A percentile compares a stretch with the other conserved stretches of the same genome.
Conservation (phyloP, 2,888 invertebrate genomes). For the Orthosia gothica region DNA sequence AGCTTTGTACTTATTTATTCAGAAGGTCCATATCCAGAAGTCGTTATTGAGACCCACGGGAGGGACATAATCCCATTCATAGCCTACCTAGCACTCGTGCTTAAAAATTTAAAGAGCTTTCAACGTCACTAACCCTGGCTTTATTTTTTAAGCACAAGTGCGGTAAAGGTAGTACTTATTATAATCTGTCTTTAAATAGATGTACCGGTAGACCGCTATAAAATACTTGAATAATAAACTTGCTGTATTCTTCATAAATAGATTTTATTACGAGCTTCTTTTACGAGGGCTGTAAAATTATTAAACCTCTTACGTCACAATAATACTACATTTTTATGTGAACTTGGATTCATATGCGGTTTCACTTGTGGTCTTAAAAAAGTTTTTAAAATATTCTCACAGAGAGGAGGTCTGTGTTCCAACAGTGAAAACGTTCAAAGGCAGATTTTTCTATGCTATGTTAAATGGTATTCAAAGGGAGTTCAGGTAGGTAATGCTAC, state of each 20-base stretch:
- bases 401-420: no score
- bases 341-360: not conserved
- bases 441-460: no score
- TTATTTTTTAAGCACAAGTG: slow-evolving; percentile 19
- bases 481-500: no score
- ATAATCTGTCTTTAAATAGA: slow-evolving; percentile 43
- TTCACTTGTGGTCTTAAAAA: not conserved
- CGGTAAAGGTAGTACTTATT: slow-evolving; percentile 16
- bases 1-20: slow-evolving; percentile 19
- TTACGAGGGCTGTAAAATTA: slow-evolving; percentile 58
- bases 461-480: no score
- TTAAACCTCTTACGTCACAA: slow-evolving; percentile 38
- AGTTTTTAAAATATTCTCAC: not conserved
- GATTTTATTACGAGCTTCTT: slow-evolving; percentile 49
- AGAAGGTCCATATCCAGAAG: not conserved
- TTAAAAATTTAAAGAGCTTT: slow-evolving; percentile 27
- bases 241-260: slow-evolving; percentile 58
- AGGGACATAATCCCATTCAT: slow-evolving; percentile 8
- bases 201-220: slow-evolving; percentile 46
- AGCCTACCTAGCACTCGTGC: not conserved
- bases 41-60: not conserved
- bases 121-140: not conserved
- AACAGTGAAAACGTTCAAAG: no score
- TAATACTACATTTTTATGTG: slow-evolving; percentile 38
- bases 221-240: slow-evolving; percentile 60